Percentiles rank a stretch among this genome's conserved stretches.
Evolutionary conservation across 2,113 vertebrate genomes (phyloP).

Genomic region (Bubalus kerabau): DNA sequence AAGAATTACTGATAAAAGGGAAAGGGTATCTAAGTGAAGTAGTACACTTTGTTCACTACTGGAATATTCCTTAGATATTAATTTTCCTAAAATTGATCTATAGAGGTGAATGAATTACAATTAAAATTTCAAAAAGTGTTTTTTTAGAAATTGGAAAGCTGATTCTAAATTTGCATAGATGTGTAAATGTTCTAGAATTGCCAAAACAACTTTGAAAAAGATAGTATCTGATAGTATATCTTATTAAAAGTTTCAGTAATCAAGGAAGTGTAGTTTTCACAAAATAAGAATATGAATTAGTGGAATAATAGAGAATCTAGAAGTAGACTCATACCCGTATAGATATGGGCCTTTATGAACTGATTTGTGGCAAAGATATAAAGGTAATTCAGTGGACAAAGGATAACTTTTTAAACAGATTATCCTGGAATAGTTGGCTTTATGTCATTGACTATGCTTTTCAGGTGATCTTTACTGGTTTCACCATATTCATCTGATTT

Average conservation of each 20-base stretch:
- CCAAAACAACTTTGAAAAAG: neutral
- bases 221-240: neutral
- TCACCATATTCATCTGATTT: neutral
- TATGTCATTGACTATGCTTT: neutral
- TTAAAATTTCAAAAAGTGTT: neutral
- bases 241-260: neutral
- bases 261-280: neutral
- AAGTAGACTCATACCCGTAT: neutral
- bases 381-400: neutral
- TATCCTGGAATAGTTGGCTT: neutral
- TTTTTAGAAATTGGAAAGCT: neutral
- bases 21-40: neutral
- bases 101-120: neutral
- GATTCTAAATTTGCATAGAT: neutral
- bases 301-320: neutral
- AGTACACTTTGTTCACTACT: neutral
- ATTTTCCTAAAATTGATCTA: neutral
- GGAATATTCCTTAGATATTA: neutral
- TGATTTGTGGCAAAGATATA: neutral
- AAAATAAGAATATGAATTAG: neutral
- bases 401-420: neutral
- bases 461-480: neutral
- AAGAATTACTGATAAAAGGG: neutral
- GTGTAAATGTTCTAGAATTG: neutral
- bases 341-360: neutral